Evolutionary conservation across 2,797 vertebrate genomes (phyloP).

Genomic region (Pangasius macronema): DNA sequence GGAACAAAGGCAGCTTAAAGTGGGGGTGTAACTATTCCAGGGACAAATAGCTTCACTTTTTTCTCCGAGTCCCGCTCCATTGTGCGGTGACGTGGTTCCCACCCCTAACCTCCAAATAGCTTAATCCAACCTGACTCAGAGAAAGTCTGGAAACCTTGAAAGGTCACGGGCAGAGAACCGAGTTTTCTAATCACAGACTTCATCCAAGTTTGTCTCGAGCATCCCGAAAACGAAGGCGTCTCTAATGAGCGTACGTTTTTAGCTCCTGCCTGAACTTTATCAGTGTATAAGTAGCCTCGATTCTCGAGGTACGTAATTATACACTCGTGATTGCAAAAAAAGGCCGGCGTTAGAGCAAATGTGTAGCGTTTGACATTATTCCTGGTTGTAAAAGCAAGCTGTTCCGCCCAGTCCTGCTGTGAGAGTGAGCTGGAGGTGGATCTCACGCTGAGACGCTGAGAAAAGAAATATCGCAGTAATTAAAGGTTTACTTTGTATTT

Average conservation of each 20-base stretch:
- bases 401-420: background rate
- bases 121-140: conserved; percentile 22
- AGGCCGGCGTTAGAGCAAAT: background rate
- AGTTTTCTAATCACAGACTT: conserved; percentile 24
- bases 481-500: background rate
- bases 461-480: conserved; percentile 1
- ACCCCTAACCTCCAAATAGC: conserved; percentile 22
- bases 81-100: conserved; percentile 38
- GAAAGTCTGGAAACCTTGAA: conserved; percentile 1
- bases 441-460: background rate
- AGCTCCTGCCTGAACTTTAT: conserved; percentile 26
- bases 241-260: conserved; percentile 2
- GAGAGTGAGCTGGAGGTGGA: conserved; percentile 7
- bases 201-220: background rate
- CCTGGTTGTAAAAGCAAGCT: background rate
- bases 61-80: conserved; percentile 1
- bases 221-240: conserved; percentile 12
- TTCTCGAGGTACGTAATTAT: conserved; percentile 15
- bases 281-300: background rate
- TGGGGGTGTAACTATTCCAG: conserved; percentile 22
- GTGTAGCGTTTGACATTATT: background rate
- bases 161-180: conserved; percentile 14
- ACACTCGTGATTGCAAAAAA: background rate
- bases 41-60: conserved; percentile 36
- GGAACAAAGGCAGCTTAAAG: conserved; percentile 61